Conservation (phyloP, 2,113 vertebrate genomes). For the cat (Felis catus) region DNA sequence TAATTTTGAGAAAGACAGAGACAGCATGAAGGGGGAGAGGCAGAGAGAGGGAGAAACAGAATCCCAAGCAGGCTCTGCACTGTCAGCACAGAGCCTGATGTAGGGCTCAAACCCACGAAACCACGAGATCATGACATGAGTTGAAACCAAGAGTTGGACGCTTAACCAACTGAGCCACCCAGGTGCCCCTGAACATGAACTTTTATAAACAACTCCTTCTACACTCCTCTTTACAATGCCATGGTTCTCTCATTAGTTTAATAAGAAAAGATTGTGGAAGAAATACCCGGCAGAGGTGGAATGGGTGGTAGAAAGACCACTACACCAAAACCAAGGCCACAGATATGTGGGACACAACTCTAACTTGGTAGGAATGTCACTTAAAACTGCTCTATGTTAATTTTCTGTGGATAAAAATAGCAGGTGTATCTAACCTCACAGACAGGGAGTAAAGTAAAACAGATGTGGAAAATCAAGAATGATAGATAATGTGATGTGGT, state of each 20-base stretch:
- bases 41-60: too few relatives aligned
- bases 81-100: too few relatives aligned
- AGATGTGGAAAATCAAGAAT: background rate
- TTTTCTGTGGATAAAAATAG: background rate
- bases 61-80: too few relatives aligned
- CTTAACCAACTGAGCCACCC: too few relatives aligned
- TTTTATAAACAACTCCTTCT: background rate
- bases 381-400: background rate
- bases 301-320: background rate
- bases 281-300: background rate
- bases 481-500: background rate
- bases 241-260: background rate
- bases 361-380: background rate
- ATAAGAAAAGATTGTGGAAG: background rate
- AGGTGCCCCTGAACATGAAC: background rate
- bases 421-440: background rate
- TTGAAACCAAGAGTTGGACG: too few relatives aligned
- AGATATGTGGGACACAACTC: background rate
- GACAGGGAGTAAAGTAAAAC: background rate
- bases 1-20: too few relatives aligned
- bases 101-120: too few relatives aligned
- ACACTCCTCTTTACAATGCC: background rate
- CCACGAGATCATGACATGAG: too few relatives aligned
- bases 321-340: background rate
- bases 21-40: too few relatives aligned